These are phyloP conservation scores for Galerucella pusilla DNA, from an alignment of 2,888 invertebrate genomes.

Conservation along the genomic window DNA sequence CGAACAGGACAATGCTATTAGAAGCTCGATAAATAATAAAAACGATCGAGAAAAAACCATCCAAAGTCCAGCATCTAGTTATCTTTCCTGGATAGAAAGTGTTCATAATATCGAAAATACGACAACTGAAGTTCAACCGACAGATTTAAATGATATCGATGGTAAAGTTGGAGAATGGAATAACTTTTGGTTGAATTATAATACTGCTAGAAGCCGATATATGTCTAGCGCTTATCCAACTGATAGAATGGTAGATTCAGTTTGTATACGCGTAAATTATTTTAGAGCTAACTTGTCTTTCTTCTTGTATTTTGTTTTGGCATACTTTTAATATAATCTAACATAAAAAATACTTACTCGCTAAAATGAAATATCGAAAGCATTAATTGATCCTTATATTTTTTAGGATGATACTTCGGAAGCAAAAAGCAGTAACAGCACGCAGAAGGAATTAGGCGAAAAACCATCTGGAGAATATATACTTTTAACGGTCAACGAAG, in stretches of 20 bases:
- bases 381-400: neutral
- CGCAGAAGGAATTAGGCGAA: slow-evolving; percentile 60
- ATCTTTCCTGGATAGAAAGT: slow-evolving; percentile 64
- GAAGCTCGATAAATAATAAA: slow-evolving; percentile 52
- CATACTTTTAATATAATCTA: no score
- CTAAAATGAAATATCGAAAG: neutral
- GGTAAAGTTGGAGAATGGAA: slow-evolving; percentile 65
- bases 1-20: slow-evolving; percentile 42
- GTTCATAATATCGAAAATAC: slow-evolving; percentile 50
- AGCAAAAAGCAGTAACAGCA: slow-evolving; percentile 61
- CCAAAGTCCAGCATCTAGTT: slow-evolving; percentile 61
- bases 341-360: neutral
- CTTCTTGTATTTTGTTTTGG: no score
- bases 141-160: slow-evolving; percentile 54
- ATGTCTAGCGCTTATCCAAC: slow-evolving; percentile 58
- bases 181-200: slow-evolving; percentile 65
- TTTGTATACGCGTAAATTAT: no score
- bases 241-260: slow-evolving; percentile 40
- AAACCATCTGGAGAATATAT: slow-evolving; percentile 55
- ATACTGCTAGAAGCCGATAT: slow-evolving; percentile 61
- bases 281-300: no score
- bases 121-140: slow-evolving; percentile 24
- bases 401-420: slow-evolving; percentile 59
- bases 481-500: slow-evolving; percentile 60
- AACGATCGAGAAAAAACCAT: slow-evolving; percentile 55